Percentiles rank a stretch among this genome's conserved stretches.
Conservation (phyloP, 2,113 vertebrate species). For the Carlito syrichta region DNA sequence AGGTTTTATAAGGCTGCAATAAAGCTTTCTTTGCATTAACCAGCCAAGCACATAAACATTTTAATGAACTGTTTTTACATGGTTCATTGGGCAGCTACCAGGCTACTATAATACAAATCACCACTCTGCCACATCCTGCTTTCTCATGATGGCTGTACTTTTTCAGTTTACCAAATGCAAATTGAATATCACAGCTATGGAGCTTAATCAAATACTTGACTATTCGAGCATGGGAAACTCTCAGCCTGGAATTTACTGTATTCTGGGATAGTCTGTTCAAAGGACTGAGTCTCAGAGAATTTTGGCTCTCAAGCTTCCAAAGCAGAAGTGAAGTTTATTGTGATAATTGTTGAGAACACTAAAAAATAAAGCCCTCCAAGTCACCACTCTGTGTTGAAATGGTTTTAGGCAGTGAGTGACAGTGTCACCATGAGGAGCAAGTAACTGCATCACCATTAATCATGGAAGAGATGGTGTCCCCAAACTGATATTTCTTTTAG, state of each 20-base stretch:
- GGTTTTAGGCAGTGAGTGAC: constrained; percentile 34
- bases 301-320: not conserved
- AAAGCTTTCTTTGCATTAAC: constrained; percentile 86
- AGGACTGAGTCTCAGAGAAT: not conserved
- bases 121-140: constrained; percentile 35
- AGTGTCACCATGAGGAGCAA: not conserved
- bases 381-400: not conserved
- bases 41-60: constrained; percentile 86
- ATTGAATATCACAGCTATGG: constrained; percentile 31
- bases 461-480: constrained; percentile 54
- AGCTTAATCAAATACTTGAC: constrained; percentile 38
- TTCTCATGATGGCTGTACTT: constrained; percentile 56
- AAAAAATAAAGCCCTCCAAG: constrained; percentile 3
- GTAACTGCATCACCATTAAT: constrained; percentile 39
- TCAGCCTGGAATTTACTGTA: not conserved
- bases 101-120: constrained; percentile 82
- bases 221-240: constrained; percentile 6
- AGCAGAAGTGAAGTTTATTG: not conserved
- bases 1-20: constrained; percentile 81
- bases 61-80: constrained; percentile 89
- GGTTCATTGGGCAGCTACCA: constrained; percentile 83
- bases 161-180: constrained; percentile 67
- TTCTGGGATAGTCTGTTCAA: not conserved
- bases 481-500: constrained; percentile 74
- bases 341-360: not conserved